Evolutionary conservation across 2,797 vertebrate species (phyloP), one percentile per base, ranked within the genome.

Genomic region (Gallinago nigripennis): DNA sequence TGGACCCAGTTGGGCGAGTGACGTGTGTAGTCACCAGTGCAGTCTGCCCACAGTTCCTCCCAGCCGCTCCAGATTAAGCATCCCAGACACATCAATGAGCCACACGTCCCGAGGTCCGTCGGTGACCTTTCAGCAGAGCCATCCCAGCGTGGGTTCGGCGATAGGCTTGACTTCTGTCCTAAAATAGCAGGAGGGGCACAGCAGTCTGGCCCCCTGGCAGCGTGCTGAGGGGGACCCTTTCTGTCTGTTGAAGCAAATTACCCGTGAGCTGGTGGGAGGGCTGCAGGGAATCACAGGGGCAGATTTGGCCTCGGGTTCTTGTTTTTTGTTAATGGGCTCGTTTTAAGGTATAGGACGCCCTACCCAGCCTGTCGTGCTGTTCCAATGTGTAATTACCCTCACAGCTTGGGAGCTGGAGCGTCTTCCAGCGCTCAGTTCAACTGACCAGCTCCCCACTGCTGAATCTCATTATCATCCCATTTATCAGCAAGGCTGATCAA

Each of bases 41-140:
- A 10, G 66, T 78, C 87, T 83, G 81, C 71, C 82, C 57, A 25
- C 48, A 17, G 41, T 35, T 78, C 31, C 71, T 51, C 84, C 75
- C 58, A n/a, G 64, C 80, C 54, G 53, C 43, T 54, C 79, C 71
- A 75, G n/a, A 20, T 73, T 4, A 72, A 53, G 90, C 73, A 28
- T 53, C 25, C 23, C 45, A 73, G 72, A 56, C 50, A 41, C 13
- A 50, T 37, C 46, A 46, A 0, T 0, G 0, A 60, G 69, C 73
- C 30, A 13, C 70, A 27, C 0, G 0, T 63, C 66, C 56, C 0
- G 0, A 79, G 71, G 60, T 33, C 58, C 1, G 2, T 17, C 3
- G 0, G 30, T 48, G 92, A 82, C 77, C 54, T 43, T 51, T 51
- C 2, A 3, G 56, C 78, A 65, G 80, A 57, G 88, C 20, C 16